Percentiles rank a stretch among this genome's conserved stretches.
Conservation (phyloP, 2,888 invertebrate species). For the Leptinotarsa tumamoca region DNA sequence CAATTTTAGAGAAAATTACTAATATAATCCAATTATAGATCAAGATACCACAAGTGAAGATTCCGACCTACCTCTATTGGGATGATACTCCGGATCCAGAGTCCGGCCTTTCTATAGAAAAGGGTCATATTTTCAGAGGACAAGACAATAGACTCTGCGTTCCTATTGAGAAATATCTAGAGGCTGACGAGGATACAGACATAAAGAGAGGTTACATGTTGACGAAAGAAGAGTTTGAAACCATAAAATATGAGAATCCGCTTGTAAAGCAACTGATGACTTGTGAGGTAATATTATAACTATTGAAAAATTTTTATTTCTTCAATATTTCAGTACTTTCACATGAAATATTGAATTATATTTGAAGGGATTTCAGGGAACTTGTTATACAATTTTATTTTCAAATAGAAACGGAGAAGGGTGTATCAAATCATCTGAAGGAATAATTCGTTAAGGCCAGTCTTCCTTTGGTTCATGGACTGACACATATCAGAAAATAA, state of each 20-base stretch:
- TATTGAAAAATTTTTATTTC: background rate
- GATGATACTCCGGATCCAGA: slow-evolving; percentile 65
- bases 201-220: slow-evolving; percentile 70
- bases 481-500: no score
- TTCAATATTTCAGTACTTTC: background rate
- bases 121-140: slow-evolving; percentile 62
- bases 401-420: no score
- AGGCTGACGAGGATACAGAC: slow-evolving; percentile 62
- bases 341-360: no score
- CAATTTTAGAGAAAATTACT: background rate
- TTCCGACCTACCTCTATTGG: slow-evolving; percentile 63
- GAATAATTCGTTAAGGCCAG: no score
- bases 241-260: slow-evolving; percentile 73
- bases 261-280: slow-evolving; percentile 72
- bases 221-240: slow-evolving; percentile 71
- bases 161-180: slow-evolving; percentile 56
- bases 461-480: no score
- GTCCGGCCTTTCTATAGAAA: slow-evolving; percentile 66
- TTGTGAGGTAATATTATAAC: slow-evolving; percentile 68
- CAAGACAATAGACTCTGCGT: slow-evolving; percentile 64
- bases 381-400: no score
- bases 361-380: background rate
- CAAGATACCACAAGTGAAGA: slow-evolving; percentile 61
- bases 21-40: slow-evolving; percentile 54
- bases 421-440: no score